Evolutionary conservation across 2,797 vertebrate genomes (phyloP), one percentile per base, ranked within the genome.

Genomic region (Hapalemur alaotrensis): DNA sequence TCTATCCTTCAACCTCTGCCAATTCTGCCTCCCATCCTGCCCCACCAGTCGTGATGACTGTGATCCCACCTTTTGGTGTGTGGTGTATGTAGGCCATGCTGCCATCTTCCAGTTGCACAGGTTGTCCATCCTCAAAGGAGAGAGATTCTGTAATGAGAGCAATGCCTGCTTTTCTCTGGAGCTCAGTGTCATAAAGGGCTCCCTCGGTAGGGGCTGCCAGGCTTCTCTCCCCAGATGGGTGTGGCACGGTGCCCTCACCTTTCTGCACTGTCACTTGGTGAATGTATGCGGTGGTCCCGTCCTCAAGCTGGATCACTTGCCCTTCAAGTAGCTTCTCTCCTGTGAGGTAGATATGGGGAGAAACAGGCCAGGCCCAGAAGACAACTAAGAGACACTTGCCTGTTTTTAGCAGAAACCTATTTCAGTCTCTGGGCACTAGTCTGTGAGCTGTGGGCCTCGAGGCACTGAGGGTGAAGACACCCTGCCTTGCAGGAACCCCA

Each of bases 311-410:
- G 97, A 99, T 98, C 79, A 99, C 98, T 94, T 99, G 98, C 25
- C 98, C 99, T 97, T 99, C 99, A 50, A 99, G 97, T 73, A 99
- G 95, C 89, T 99, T 99, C 95, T 98, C 99, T 97, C 98, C 99
- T 99, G 96, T 75, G 95, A 96, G 30, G 69, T 32, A 3, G 52
- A 91, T 54, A 93, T 2, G 25, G 63, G 91, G 46, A 89, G n/a
- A 72, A 94, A 54, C 23, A 35, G 75, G 35, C 22, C 46, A 89
- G 54, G 63, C 72, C 83, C 57, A 30, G 18, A 69, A 54, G 35
- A 80, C 50, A 25, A 38, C 38, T 46, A 11, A 72, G 50, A 46
- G 22, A 72, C 11, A 50, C 35, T 1, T 22, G 69, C 57, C 83
- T 67, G 30, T 5, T 59, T 83, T 43, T 52, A 61, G 46, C 5